These are phyloP conservation scores for Promerops cafer DNA, from an alignment of 2,113 vertebrate genomes.

Conservation along the genomic window DNA sequence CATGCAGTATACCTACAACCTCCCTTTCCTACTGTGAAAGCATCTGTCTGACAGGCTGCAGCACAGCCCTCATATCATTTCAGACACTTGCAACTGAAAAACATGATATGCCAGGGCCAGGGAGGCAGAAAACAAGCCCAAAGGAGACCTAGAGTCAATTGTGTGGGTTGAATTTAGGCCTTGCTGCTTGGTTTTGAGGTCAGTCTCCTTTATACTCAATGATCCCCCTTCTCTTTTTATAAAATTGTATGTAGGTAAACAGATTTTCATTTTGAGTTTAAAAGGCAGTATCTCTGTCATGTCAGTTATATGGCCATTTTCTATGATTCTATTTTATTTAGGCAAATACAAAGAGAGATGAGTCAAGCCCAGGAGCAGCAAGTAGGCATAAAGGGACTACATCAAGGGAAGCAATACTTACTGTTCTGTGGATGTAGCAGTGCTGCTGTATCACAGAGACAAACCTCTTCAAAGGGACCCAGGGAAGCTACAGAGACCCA, in stretches of 20 bases:
- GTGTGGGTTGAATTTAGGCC: neutral
- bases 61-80: neutral
- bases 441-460: conserved; percentile 58
- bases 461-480: conserved; percentile 59
- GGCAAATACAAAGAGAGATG: neutral
- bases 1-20: neutral
- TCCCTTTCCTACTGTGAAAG: accelerated
- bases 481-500: conserved; percentile 66
- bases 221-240: neutral
- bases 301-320: neutral
- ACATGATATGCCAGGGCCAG: neutral
- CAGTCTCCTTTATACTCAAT: neutral
- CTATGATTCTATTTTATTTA: neutral
- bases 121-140: neutral
- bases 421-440: neutral
- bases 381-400: neutral
- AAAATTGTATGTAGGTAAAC: neutral
- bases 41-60: neutral
- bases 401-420: neutral
- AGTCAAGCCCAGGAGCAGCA: neutral
- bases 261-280: neutral
- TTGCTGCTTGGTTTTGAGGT: neutral
- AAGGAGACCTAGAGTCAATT: neutral
- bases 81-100: neutral
- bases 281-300: neutral